Conservation (phyloP, 2,888 invertebrate genomes). For the Craniophora ligustri region DNA sequence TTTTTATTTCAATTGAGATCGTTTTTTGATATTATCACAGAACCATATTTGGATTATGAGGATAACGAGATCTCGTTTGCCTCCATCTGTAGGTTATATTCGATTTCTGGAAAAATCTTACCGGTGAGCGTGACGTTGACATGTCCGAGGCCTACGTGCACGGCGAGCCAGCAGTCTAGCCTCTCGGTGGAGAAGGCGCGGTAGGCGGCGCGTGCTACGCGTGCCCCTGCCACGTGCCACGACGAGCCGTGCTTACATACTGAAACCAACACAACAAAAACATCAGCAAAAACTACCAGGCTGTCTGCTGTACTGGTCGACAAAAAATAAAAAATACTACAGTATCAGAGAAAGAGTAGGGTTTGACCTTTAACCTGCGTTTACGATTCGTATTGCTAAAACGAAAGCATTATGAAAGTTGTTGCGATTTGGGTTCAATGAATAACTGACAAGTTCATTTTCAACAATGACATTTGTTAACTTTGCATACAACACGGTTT, state of each 20-base stretch:
- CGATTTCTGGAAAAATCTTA: conserved; percentile 76
- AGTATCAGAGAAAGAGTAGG: not conserved
- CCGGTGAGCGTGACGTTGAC: conserved; percentile 98
- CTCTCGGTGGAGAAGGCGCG: conserved; percentile 96
- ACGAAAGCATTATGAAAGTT: not conserved
- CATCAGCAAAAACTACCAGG: conserved; percentile 5
- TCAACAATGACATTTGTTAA: conserved; percentile 27
- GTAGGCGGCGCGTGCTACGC: conserved; percentile 93
- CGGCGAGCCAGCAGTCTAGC: conserved; percentile 95
- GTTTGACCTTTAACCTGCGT: conserved; percentile 1
- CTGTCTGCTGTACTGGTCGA: not conserved
- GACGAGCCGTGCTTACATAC: conserved; percentile 96
- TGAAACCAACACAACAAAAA: conserved; percentile 76
- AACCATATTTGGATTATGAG: no score
- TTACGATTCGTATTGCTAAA: not conserved
- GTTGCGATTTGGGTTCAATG: not conserved
- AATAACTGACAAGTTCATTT: conserved; percentile 7
- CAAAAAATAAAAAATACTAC: conserved; percentile 1
- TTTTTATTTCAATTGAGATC: no score
- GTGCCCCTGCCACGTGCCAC: conserved; percentile 97
- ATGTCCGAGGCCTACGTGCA: conserved; percentile 97
- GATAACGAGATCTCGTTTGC: no score
- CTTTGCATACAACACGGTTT: conserved; percentile 35
- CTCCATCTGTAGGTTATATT: not conserved
- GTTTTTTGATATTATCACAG: no score